Conservation (phyloP, 2,888 invertebrate genomes). For the Scrobipalpa costella region DNA sequence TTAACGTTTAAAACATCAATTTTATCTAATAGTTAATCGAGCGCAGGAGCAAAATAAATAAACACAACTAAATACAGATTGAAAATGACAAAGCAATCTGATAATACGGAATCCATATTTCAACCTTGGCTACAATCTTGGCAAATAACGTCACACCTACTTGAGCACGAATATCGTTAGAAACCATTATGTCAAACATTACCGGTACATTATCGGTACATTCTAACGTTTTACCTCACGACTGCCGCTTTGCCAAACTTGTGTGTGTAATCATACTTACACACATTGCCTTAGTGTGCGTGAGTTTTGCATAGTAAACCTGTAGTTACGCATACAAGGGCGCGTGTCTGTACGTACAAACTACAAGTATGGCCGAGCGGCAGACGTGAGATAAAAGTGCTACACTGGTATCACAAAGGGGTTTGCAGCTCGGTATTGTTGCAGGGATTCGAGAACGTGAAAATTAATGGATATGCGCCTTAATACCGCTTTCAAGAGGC, state of each 20-base stretch:
- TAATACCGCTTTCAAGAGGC: slow-evolving; percentile 28
- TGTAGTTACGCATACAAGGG: no score
- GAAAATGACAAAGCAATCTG: no score
- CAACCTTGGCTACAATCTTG: neutral
- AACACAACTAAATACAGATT: neutral
- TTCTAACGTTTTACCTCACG: no score
- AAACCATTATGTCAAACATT: neutral
- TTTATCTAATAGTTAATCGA: no score
- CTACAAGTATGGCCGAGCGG: no score
- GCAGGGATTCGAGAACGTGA: slow-evolving; percentile 16
- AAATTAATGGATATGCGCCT: slow-evolving; percentile 25
- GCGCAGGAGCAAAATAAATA: neutral
- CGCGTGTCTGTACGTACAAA: no score
- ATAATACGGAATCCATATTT: neutral
- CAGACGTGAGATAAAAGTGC: no score
- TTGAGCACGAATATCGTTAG: neutral
- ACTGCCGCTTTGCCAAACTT: no score
- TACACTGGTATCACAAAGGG: slow-evolving; percentile 27
- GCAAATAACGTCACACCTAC: neutral
- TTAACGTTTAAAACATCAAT: no score
- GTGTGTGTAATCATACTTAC: no score
- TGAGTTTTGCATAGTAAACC: no score
- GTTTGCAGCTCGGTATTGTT: slow-evolving; percentile 18
- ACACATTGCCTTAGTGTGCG: no score
- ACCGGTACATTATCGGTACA: neutral